phyloP scores from a whole-genome alignment of 2,888 invertebrate genomes.

The Melinaea marsaeus region DNA sequence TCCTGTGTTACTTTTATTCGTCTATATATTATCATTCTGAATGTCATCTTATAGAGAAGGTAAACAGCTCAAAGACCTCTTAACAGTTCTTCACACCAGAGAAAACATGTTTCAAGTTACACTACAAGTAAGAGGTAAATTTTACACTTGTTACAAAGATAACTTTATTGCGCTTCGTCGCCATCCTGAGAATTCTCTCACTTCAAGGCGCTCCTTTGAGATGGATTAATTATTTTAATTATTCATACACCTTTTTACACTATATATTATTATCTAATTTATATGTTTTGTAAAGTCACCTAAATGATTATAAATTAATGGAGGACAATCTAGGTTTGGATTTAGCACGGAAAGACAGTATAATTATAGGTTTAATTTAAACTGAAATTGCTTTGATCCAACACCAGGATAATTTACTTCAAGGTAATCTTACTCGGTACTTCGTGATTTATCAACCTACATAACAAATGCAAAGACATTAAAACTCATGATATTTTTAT shows the following conservation, averaged over 20 bases:
- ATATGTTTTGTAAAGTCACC: neutral
- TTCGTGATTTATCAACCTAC: slow-evolving; percentile 3
- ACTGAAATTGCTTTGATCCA: no score
- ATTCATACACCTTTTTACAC: slow-evolving; percentile 7
- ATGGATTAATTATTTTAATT: slow-evolving; percentile 36
- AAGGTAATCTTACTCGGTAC: neutral
- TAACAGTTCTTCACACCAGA: slow-evolving; percentile 44
- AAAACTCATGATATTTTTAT: no score
- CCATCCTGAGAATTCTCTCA: slow-evolving; percentile 40
- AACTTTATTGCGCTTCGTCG: slow-evolving; percentile 38
- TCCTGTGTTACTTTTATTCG: neutral
- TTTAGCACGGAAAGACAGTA: neutral
- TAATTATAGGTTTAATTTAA: no score
- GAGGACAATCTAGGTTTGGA: slow-evolving; percentile 1
- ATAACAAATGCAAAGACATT: no score
- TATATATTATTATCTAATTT: neutral
- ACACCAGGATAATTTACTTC: no score
- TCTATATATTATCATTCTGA: neutral
- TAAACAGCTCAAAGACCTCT: slow-evolving; percentile 14
- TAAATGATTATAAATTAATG: neutral
- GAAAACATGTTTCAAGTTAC: slow-evolving; percentile 25
- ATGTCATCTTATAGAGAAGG: neutral
- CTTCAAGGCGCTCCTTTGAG: slow-evolving; percentile 45
- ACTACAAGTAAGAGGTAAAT: slow-evolving; percentile 37
- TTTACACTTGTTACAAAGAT: slow-evolving; percentile 50